Evolutionary conservation across 1,140 invertebrate species (phyloP).

Genomic region (Eciton burchellii): DNA sequence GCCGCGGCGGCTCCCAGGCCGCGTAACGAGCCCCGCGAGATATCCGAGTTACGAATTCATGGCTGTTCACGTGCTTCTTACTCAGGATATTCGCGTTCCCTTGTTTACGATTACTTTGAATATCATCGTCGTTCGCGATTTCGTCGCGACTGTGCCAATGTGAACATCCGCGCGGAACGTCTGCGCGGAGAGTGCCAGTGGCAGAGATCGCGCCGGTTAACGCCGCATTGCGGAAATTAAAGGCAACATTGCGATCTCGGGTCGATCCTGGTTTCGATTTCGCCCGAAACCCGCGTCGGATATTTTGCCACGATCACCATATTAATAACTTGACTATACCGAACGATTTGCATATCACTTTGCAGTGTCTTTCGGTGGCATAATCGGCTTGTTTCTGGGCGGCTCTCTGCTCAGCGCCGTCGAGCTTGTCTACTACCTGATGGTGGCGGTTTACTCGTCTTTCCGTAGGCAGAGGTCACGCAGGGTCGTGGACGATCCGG

Average conservation of each 20-base stretch:
- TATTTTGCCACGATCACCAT: slow-evolving; percentile 65
- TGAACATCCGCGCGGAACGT: neutral
- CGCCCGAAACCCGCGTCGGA: neutral
- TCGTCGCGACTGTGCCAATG: neutral
- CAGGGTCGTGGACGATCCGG: neutral
- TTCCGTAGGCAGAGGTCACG: neutral
- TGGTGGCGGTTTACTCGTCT: slow-evolving; percentile 27
- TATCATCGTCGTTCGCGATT: slow-evolving; percentile 41
- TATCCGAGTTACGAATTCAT: slow-evolving; percentile 43
- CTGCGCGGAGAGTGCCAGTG: neutral
- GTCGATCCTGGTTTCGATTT: neutral
- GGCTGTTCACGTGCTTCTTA: slow-evolving; percentile 18
- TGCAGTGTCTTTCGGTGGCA: slow-evolving; percentile 59
- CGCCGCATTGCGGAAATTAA: slow-evolving; percentile 21
- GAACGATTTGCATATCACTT: slow-evolving; percentile 35
- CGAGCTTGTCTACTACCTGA: slow-evolving; percentile 59
- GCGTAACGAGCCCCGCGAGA: slow-evolving; percentile 43
- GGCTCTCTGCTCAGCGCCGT: slow-evolving; percentile 53
- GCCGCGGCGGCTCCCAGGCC: neutral
- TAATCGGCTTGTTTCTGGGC: slow-evolving; percentile 69
- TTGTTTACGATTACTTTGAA: slow-evolving; percentile 21
- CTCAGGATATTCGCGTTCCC: slow-evolving; percentile 24
- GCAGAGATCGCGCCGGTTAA: neutral
- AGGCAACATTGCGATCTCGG: slow-evolving; percentile 1
- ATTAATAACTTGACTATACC: slow-evolving; percentile 34